These are phyloP conservation scores for Blastobasis adustella DNA, from an alignment of 2,888 invertebrate genomes.

Conservation along the genomic window DNA sequence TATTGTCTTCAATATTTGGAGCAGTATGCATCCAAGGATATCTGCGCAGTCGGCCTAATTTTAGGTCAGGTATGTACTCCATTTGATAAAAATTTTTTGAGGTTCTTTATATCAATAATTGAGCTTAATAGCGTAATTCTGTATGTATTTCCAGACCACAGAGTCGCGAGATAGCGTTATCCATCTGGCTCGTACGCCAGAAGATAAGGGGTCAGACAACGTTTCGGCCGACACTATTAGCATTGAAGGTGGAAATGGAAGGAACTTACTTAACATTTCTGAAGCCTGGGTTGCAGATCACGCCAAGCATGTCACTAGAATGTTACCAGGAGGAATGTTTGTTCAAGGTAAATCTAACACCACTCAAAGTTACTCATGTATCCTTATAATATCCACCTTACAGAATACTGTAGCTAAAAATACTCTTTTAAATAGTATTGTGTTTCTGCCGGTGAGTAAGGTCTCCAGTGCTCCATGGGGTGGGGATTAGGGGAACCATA, in stretches of 20 bases:
- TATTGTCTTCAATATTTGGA: conserved; percentile 79
- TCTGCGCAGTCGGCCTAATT: conserved; percentile 82
- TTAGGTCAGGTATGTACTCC: conserved; percentile 81
- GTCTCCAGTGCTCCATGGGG: too few species aligned
- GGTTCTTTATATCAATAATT: background rate
- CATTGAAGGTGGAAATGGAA: conserved; percentile 47
- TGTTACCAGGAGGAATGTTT: conserved; percentile 93
- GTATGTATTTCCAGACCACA: conserved; percentile 65
- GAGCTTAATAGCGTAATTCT: background rate
- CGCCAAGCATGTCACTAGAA: conserved; percentile 89
- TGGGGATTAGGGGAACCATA: too few species aligned
- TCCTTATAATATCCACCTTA: too few species aligned
- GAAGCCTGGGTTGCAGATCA: conserved; percentile 86
- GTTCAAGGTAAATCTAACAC: conserved; percentile 76
- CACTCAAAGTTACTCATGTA: too few species aligned
- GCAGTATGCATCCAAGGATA: conserved; percentile 76
- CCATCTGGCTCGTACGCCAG: conserved; percentile 86
- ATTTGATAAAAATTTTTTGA: too few species aligned
- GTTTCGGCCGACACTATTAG: conserved; percentile 43
- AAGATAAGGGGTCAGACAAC: conserved; percentile 54
- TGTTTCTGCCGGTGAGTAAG: too few species aligned
- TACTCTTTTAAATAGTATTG: too few species aligned
- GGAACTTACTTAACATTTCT: conserved; percentile 73
- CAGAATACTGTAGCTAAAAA: too few species aligned
- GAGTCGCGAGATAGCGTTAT: conserved; percentile 83